phyloP scores from a whole-genome alignment of 2,113 vertebrate species.

The Stictonetta naevosa region DNA sequence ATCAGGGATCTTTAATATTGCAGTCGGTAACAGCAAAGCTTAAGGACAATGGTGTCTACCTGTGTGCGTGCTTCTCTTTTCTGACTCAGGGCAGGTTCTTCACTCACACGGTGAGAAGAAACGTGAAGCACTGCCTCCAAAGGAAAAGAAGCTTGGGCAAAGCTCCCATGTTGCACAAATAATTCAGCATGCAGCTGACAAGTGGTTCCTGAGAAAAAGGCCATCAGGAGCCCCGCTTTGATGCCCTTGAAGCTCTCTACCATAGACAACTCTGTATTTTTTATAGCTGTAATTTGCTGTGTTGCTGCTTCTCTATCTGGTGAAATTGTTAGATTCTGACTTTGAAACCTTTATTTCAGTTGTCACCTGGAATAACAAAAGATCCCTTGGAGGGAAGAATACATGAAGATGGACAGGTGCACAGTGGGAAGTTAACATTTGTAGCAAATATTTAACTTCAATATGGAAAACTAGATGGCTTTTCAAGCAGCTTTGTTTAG shows the following conservation, averaged over 20 bases:
- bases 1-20: background rate
- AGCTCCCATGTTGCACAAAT: background rate
- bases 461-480: background rate
- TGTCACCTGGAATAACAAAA: background rate
- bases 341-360: background rate
- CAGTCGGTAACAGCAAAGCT: too few species aligned
- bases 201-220: background rate
- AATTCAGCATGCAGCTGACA: background rate
- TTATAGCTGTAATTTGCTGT: background rate
- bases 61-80: background rate
- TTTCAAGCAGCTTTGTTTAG: conserved; percentile 27
- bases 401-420: background rate
- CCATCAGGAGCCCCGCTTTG: background rate
- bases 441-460: conserved; percentile 27
- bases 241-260: background rate
- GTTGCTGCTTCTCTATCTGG: background rate
- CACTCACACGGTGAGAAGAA: background rate
- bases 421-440: background rate
- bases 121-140: background rate
- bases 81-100: background rate
- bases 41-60: background rate
- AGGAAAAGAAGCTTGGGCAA: background rate
- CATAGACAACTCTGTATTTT: background rate
- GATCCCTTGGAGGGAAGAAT: background rate
- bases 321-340: background rate